Base-by-base conservation (phyloP, 2,797 vertebrate genomes). In the Pelochelys cantorii region DNA sequence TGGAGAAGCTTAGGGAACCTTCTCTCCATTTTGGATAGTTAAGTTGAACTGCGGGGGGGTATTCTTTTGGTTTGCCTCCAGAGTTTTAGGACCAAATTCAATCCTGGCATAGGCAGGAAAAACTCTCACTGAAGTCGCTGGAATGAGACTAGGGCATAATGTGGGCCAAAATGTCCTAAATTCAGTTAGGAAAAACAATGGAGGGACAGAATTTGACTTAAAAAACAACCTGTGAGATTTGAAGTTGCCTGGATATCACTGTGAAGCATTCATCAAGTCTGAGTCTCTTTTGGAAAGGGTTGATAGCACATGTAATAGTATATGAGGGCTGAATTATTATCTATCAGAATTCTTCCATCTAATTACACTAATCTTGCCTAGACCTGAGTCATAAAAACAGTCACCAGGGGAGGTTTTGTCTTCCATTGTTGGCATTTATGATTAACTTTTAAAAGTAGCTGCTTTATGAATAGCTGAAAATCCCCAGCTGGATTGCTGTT, bases 381-480 rank as follows among this genome's bases (percentile, higher is more conserved):
- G 56, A 52, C 54, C 59, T 27, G 2, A 74, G 71, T 42, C 80
- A 60, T 8, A 62, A 52, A 2, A 71, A 5, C 7, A 78, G 74
- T n/a, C 60, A 14, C 85, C 27, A 7, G 60, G 87, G 83, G 20
- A 53, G 88, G 53, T 88, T 52, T 87, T 93, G 54, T 48, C 62
- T 77, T 14, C 74, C 42, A 22, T 77, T 68, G 65, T 77, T 86
- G 57, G 55, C 85, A 95, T 79, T 82, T 17, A 12, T 68, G 18
- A 57, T 27, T 77, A 93, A 87, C 48, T 95, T 95, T 93, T 34
- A 91, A 79, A 91, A 95, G 91, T 65, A 89, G 34, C 85, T 95
- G 88, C 77, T 6, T 92, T 93, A 84, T 84, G 86, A 93, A 93
- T 23, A 83, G 4, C 89, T 92, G 54, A 84, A 85, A 56, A 83